Evolutionary conservation across 2,797 vertebrate species (phyloP).

Genomic region (Sarcophilus harrisii): DNA sequence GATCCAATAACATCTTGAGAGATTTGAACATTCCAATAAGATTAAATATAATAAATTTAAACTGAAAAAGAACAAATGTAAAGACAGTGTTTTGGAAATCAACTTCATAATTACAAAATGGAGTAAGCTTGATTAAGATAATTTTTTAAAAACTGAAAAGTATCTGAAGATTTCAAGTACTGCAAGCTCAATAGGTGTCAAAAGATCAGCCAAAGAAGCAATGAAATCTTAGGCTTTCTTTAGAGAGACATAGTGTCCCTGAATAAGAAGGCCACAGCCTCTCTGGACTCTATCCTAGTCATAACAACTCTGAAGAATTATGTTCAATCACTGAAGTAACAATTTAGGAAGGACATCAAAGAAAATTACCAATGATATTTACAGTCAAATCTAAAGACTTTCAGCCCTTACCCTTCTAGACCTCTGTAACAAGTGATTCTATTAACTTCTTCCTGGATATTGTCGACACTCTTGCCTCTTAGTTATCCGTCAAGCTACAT

Average conservation of each 20-base stretch:
- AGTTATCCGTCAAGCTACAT: not conserved
- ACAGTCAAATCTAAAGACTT: too few species aligned
- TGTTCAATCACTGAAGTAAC: not conserved
- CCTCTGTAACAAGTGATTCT: not conserved
- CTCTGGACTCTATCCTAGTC: not conserved
- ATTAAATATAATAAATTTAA: not conserved
- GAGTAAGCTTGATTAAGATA: not conserved
- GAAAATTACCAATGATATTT: not conserved
- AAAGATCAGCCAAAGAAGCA: not conserved
- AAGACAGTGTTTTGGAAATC: not conserved
- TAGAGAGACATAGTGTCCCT: not conserved
- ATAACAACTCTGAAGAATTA: not conserved
- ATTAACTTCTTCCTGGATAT: not conserved
- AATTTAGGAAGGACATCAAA: not conserved
- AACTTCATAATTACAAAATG: not conserved
- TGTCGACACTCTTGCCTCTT: not conserved
- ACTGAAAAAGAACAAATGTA: not conserved
- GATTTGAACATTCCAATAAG: not conserved
- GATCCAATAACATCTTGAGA: not conserved
- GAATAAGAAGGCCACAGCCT: not conserved
- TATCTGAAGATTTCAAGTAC: not conserved
- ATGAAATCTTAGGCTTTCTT: not conserved
- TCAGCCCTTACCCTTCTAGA: not conserved
- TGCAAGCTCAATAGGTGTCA: not conserved
- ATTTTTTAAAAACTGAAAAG: not conserved